Base-by-base conservation (phyloP, 2,888 invertebrate species). In the Zhengitettix transpicula region DNA sequence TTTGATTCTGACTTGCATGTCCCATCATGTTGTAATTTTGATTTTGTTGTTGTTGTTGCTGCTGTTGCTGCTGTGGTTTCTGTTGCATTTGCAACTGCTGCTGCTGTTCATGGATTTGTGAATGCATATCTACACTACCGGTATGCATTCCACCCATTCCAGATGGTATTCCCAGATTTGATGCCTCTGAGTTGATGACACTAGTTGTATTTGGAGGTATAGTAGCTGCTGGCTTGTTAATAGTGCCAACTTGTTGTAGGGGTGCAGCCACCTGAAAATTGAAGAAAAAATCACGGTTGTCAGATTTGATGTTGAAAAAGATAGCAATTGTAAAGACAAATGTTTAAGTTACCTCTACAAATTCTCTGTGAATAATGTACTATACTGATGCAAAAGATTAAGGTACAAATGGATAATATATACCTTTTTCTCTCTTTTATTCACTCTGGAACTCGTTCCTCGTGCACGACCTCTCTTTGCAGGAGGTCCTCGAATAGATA, bases 201-300 rank as follows among this genome's bases (percentile, higher is more conserved):
- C n/a, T 51, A 56, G 63, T 65, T 14, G 62, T 62, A 16, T 42
- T 47, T 10, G 63, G 63, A 5, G 42, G 15, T 1, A 78, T 74
- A 11, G 79, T 78, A 15, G 78, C 79, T 1, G 78, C 78, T 0
- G 79, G 79, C 68, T 79, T 79, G 47, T 47, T 74, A 42, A n/a
- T 14, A 10, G 44, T 12, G 54, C 54, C 42, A 55, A 10, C 41
- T 41, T 41, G 40, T 47, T 47, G 47, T 7, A 14, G 47, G 5
- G 12, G 47, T 47, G 47, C 47, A 47, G 2, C 5, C n/a, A 12
- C 47, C 47, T 47, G 9, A 52, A 52, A 52, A 16, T 52, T 16
- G 28, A 28, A 28, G 28, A 28, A 28, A 28, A 28, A 28, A 28
- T 5, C 28, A 51, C 10, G 1, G 5, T n/a, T 10, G 51, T 51